Percentiles rank a stretch among this genome's conserved stretches.
Evolutionary conservation across 2,113 vertebrate genomes (phyloP).

Genomic region (Perca schrenkii): DNA sequence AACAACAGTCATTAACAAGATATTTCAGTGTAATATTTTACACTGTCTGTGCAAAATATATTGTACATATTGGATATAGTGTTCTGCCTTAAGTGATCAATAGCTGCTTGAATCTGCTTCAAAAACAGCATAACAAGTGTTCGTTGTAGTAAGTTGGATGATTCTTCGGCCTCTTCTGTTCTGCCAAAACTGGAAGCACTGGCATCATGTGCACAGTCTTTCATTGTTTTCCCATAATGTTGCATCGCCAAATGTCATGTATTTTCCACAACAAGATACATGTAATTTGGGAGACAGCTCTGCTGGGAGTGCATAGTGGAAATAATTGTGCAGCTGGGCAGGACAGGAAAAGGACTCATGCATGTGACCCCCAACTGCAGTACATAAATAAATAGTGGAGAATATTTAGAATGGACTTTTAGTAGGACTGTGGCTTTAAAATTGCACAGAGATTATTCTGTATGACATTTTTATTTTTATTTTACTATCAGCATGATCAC

Average conservation of each 20-base stretch:
- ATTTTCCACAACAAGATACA: slow-evolving; percentile 74
- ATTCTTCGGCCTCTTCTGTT: slow-evolving; percentile 59
- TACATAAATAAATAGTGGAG: slow-evolving; percentile 47
- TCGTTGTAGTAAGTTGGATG: slow-evolving; percentile 66
- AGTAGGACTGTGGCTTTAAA: not conserved
- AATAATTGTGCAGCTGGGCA: slow-evolving; percentile 77
- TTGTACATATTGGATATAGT: slow-evolving; percentile 19
- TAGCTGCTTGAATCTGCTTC: slow-evolving; percentile 41
- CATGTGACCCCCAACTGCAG: slow-evolving; percentile 48
- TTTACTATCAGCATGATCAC: not conserved
- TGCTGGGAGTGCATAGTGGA: slow-evolving; percentile 64
- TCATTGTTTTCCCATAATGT: slow-evolving; percentile 67
- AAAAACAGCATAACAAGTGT: slow-evolving; percentile 57
- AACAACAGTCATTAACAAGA: not conserved
- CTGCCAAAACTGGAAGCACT: slow-evolving; percentile 61
- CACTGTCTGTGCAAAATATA: not conserved
- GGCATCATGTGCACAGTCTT: slow-evolving; percentile 39
- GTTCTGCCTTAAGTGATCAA: slow-evolving; percentile 44
- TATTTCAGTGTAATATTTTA: not conserved
- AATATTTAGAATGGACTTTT: slow-evolving; percentile 29
- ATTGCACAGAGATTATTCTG: not conserved
- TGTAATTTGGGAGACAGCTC: slow-evolving; percentile 71
- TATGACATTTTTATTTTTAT: not conserved
- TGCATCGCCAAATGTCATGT: slow-evolving; percentile 68
- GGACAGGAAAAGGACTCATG: slow-evolving; percentile 60